Conservation (phyloP, 2,888 invertebrate genomes). For the Rotaria socialis region DNA sequence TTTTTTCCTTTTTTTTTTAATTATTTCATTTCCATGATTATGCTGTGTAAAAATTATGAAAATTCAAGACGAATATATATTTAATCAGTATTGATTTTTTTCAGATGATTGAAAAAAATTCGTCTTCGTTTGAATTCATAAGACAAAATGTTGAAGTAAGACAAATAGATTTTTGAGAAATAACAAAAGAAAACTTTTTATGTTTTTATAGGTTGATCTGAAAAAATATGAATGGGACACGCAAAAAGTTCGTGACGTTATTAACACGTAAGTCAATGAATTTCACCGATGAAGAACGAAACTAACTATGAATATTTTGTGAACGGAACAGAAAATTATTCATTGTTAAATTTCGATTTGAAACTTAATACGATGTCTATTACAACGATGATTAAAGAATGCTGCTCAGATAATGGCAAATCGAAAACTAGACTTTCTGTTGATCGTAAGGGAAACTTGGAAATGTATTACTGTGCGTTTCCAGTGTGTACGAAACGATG, state of each 20-base stretch:
- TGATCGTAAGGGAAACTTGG: too few relatives aligned
- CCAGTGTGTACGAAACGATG: too few relatives aligned
- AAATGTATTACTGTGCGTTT: too few relatives aligned
- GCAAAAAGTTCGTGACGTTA: neutral
- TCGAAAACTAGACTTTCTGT: too few relatives aligned
- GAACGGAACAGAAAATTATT: too few relatives aligned
- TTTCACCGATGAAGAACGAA: too few relatives aligned
- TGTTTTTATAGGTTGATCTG: neutral
- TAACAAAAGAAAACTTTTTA: neutral
- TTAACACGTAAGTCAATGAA: neutral
- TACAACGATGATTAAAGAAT: too few relatives aligned
- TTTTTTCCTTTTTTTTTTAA: neutral
- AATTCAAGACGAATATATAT: neutral
- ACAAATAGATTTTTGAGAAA: neutral
- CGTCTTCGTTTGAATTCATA: neutral
- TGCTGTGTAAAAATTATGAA: neutral
- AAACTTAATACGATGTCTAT: too few relatives aligned
- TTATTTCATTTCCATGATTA: neutral
- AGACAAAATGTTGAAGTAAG: constrained; percentile 8
- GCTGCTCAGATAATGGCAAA: too few relatives aligned
- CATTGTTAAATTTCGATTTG: too few relatives aligned
- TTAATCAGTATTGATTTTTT: neutral
- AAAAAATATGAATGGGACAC: neutral
- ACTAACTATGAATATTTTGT: too few relatives aligned
- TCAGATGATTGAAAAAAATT: constrained; percentile 15